Percentiles rank a stretch among this genome's conserved stretches.
Conservation (phyloP, 2,797 vertebrate genomes). For the Tolypeutes matacus region DNA sequence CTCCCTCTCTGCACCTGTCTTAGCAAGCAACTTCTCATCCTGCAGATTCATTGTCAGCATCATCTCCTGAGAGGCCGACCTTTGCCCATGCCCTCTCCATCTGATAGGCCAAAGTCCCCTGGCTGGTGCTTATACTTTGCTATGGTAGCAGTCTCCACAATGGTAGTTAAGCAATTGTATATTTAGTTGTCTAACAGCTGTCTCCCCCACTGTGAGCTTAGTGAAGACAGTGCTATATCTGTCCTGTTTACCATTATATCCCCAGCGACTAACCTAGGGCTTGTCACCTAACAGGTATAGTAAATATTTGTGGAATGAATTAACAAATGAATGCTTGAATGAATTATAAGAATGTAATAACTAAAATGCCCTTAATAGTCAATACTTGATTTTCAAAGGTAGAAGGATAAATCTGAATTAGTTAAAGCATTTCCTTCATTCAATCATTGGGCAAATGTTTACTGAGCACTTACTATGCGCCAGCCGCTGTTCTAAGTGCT, state of each 20-base stretch:
- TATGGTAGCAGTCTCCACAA: not conserved
- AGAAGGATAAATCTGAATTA: not conserved
- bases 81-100: no score
- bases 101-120: not conserved
- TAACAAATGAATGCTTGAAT: not conserved
- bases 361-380: not conserved
- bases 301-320: slow-evolving; percentile 10
- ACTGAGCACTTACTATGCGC: not conserved
- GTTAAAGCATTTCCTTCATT: not conserved
- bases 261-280: not conserved
- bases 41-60: not conserved
- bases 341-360: not conserved
- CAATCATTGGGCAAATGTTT: not conserved
- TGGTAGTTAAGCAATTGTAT: not conserved
- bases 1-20: not conserved
- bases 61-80: not conserved
- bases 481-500: not conserved
- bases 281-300: not conserved
- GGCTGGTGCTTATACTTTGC: not conserved
- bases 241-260: not conserved
- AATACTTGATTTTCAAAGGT: not conserved
- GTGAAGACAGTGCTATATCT: not conserved
- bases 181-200: not conserved
- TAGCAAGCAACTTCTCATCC: not conserved
- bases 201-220: not conserved